Base-by-base conservation (phyloP, 2,113 vertebrate species). In the Aldabrachelys gigantea region DNA sequence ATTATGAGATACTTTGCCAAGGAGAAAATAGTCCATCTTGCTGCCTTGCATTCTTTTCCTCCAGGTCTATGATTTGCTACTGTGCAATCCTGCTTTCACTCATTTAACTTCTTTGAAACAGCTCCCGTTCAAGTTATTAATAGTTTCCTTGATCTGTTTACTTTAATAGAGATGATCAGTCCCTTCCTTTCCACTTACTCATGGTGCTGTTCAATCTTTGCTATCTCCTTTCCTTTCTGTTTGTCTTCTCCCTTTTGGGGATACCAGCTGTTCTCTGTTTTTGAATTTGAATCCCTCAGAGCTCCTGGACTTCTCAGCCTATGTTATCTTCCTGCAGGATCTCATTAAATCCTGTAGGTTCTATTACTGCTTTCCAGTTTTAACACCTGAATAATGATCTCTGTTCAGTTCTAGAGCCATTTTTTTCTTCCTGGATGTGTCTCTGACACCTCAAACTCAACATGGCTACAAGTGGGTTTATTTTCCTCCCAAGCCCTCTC, bases 361-460 rank as follows among this genome's bases (percentile, higher is more conserved):
- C 52, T 29, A 10, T 13, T 82, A 53, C 21, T 24, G n/a, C 5
- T 75, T 75, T 75, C 22, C 38, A 41, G 11, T 75, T 38, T 41
- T 75, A 21, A 75, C 10, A 11, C 19, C n/a, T 24, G 41, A 75
- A 38, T 19, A 31, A 17, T 21, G 57, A 8, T 95, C 91, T 90
- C 25, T 84, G 2, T 16, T 80, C 52, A 85, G 35, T 12, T 59
- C 10, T 38, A 90, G 9, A 76, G 87, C 89, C 88, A 62, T 62
- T 10, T 78, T 87, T 83, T 38, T 72, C 91, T 94, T 89, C 90
- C 50, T 89, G 57, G 83, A 90, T 29, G 11, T 81, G 75, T 80
- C 2, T 82, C 84, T 81, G 65, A 65, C 76, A 90, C 79, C 12
- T 79, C 62, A 91, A 89, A n/a, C 13, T 79, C 65, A 92, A 31